Conservation (phyloP, 2,797 vertebrate genomes). For the Acipenser oxyrinchus region DNA sequence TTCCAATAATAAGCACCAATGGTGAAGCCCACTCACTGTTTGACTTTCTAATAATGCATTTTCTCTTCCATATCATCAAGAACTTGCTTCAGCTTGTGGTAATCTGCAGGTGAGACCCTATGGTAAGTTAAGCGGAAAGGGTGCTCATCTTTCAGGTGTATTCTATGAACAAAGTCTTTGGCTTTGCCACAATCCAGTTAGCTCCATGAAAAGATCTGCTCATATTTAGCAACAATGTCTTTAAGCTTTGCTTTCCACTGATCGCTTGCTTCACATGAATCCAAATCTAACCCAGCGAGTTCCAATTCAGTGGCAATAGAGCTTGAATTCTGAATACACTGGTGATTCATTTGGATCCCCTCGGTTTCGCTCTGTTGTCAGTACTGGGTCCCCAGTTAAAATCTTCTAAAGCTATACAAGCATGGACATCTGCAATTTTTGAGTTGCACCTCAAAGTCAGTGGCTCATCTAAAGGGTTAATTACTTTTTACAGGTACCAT, state of each 20-base stretch:
- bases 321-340: too few species aligned
- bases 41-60: too few species aligned
- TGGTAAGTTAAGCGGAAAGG: conserved; percentile 13
- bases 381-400: background rate
- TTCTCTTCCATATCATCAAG: conserved; percentile 12
- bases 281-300: background rate
- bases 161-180: conserved; percentile 23
- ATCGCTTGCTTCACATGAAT: conserved; percentile 14
- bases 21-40: too few species aligned
- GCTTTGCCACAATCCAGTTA: conserved; percentile 27
- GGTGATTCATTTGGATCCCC: background rate
- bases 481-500: conserved; percentile 21
- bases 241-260: conserved; percentile 3
- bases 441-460: conserved; percentile 6
- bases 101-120: conserved; percentile 6
- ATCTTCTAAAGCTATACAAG: conserved; percentile 15
- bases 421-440: conserved; percentile 10
- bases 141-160: conserved; percentile 13
- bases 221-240: background rate
- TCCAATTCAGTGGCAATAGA: too few species aligned
- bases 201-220: conserved; percentile 24
- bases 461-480: background rate
- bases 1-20: too few species aligned
- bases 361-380: background rate
- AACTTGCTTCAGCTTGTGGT: conserved; percentile 16